Conservation (phyloP, 2,888 invertebrate genomes). For the Agrotis ipsilon region DNA sequence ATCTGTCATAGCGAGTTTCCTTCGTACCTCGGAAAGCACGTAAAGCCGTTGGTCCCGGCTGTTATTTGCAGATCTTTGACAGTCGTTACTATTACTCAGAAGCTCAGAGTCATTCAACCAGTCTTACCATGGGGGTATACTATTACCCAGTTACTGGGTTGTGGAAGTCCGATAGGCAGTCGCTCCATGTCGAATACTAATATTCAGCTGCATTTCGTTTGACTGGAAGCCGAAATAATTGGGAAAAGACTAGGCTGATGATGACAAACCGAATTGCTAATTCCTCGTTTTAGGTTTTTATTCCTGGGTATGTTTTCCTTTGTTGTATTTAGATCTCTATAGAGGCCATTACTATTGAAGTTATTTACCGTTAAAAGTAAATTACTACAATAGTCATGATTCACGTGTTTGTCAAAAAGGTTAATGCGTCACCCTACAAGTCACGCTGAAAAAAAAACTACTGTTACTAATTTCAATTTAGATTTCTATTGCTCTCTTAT, state of each 20-base stretch:
- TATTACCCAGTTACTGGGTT: not conserved
- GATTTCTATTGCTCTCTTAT: not conserved
- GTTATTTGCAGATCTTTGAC: no score
- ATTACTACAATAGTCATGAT: not conserved
- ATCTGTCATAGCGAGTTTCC: no score
- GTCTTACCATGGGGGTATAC: not conserved
- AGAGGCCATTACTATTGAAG: not conserved
- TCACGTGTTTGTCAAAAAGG: not conserved
- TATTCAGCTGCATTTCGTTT: no score
- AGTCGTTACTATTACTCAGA: no score
- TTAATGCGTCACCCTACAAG: not conserved
- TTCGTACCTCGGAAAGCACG: no score
- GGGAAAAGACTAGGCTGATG: no score
- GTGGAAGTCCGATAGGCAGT: not conserved
- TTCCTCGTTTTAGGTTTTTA: not conserved
- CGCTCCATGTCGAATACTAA: no score
- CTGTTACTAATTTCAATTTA: not conserved
- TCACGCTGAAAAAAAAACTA: no score
- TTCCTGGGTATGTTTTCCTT: not conserved
- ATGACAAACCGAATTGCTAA: not conserved
- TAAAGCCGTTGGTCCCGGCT: no score
- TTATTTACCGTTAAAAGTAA: not conserved
- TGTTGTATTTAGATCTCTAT: not conserved
- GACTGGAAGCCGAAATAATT: no score
- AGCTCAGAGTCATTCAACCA: no score